phyloP scores from a whole-genome alignment of 2,113 vertebrate genomes.

The Aphelocoma coerulescens region DNA sequence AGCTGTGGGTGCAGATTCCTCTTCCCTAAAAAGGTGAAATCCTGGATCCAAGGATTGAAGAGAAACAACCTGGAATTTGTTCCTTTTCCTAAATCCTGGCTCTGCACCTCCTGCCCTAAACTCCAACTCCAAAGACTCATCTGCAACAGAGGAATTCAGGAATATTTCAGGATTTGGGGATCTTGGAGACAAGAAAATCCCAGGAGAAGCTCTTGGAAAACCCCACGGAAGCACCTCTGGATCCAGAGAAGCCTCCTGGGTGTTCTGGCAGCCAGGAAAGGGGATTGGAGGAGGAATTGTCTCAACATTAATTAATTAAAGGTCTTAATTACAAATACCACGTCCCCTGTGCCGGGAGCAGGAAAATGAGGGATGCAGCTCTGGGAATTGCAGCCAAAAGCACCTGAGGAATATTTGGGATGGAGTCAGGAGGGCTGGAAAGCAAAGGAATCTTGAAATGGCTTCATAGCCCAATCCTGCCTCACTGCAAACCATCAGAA shows the following conservation, averaged over 20 bases:
- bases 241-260: not conserved
- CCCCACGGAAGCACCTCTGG: not conserved
- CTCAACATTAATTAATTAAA: not conserved
- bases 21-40: not conserved
- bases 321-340: not conserved
- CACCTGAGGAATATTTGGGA: not conserved
- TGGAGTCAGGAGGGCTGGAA: not conserved
- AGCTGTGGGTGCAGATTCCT: not conserved
- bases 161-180: not conserved
- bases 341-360: not conserved
- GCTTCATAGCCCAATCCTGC: not conserved
- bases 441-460: not conserved
- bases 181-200: accelerated
- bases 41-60: not conserved
- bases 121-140: not conserved
- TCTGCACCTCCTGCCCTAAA: not conserved
- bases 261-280: not conserved
- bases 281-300: not conserved
- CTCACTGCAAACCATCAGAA: not conserved
- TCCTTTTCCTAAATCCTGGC: not conserved
- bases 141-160: not conserved
- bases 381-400: not conserved
- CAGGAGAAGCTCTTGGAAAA: not conserved
- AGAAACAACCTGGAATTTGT: not conserved
- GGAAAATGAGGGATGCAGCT: not conserved